Conservation (phyloP, 2,797 vertebrate genomes). For the Pipistrellus kuhlii region DNA sequence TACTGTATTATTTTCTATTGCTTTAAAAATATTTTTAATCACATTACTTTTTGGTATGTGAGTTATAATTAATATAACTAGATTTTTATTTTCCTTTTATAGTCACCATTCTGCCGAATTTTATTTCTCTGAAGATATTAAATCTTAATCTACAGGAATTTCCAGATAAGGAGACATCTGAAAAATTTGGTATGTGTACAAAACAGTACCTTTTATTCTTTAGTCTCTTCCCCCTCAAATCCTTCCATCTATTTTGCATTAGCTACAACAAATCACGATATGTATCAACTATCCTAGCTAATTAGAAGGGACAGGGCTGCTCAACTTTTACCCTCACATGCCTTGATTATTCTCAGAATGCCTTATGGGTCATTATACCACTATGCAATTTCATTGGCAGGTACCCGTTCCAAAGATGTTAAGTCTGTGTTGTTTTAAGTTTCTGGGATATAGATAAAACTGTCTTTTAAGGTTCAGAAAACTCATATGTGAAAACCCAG, state of each 20-base stretch:
- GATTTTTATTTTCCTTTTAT: conserved; percentile 58
- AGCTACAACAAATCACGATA: background rate
- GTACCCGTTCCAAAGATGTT: background rate
- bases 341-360: background rate
- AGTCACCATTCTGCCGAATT: conserved; percentile 74
- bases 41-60: background rate
- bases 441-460: conserved; percentile 23
- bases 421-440: background rate
- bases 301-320: background rate
- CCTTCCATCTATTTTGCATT: background rate
- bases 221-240: background rate
- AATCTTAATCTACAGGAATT: background rate
- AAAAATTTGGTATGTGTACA: conserved; percentile 77
- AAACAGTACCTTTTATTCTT: conserved; percentile 10
- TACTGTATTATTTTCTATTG: background rate
- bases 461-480: conserved; percentile 44
- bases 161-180: conserved; percentile 64
- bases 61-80: background rate
- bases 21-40: background rate
- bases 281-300: background rate
- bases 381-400: background rate
- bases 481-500: background rate
- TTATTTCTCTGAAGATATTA: conserved; percentile 74
- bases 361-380: background rate
- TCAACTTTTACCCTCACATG: background rate